phyloP scores from a whole-genome alignment of 2,113 vertebrate genomes.

The Setophaga coronata region DNA sequence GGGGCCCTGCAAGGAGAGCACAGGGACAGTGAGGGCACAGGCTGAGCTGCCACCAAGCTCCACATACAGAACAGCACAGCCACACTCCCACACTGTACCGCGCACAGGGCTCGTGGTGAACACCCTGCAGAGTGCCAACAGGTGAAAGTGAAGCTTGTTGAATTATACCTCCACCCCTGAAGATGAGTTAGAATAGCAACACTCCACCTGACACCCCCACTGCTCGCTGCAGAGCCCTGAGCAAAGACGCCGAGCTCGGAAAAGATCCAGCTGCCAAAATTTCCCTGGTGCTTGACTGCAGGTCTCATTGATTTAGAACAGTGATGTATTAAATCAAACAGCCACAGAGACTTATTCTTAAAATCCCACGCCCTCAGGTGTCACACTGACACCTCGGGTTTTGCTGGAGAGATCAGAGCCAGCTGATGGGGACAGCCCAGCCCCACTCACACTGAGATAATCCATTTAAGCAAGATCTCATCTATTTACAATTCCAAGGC shows the following conservation, averaged over 20 bases:
- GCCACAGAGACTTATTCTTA: not conserved
- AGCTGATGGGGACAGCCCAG: not conserved
- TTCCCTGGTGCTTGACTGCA: not conserved
- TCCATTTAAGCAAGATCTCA: not conserved
- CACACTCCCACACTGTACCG: fast-evolving
- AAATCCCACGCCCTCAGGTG: not conserved
- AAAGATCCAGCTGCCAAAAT: not conserved
- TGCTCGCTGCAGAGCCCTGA: not conserved
- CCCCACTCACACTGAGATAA: not conserved
- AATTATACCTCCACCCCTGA: not conserved
- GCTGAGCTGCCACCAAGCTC: not conserved
- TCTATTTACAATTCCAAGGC: not conserved
- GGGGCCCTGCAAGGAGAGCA: slow-evolving; percentile 75
- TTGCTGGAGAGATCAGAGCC: not conserved
- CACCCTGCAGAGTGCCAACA: not conserved
- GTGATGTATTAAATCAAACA: not conserved
- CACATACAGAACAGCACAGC: not conserved
- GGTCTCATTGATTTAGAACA: not conserved
- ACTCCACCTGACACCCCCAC: not conserved
- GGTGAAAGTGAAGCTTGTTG: not conserved
- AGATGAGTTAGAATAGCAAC: not conserved
- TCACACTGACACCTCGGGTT: fast-evolving
- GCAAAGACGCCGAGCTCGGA: not conserved
- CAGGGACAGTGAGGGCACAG: not conserved
- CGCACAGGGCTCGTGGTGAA: not conserved